Base-by-base conservation (phyloP, 2,797 vertebrate genomes). In the Darevskia nairensis region DNA sequence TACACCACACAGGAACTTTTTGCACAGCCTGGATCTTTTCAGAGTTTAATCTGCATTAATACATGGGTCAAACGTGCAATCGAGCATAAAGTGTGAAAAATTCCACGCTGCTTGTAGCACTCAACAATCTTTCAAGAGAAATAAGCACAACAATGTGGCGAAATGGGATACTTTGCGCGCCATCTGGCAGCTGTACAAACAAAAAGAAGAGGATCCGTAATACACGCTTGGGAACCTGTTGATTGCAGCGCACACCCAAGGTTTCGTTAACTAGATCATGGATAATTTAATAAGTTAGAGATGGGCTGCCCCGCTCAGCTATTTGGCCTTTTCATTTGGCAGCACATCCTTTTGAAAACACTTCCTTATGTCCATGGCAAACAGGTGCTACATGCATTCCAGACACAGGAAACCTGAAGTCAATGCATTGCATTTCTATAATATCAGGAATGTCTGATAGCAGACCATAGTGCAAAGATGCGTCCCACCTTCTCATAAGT, bases 171-270 rank as follows among this genome's bases (percentile, higher is more conserved):
- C 91, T 91, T 79, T 90, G 84, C 82, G 92, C 90, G 93, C 92
- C 90, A 95, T 92, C 96, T 96, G 93, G 93, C 96, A 97, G 96
- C 97, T 97, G 96, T 96, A 90, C 94, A 97, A 97, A 96, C 95
- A 97, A 89, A 90, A 93, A 95, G 94, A 91, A 94, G 89, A 90
- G 96, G 95, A 95, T 90, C 90, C 82, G 90, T 89, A 92, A 91
- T 91, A 91, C 89, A 94, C 72, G 1, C 95, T 96, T 94, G 93
- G 91, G 92, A 94, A 95, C 27, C 92, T 96, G 96, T 91, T 96
- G 94, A 96, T 96, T 96, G 91, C 46, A 89, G 15, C 72, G 80
- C 55, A 2, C 93, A 93, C 93, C 95, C 95, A 94, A 92, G 89
- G 90, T 91, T 96, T 93, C 85, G 89, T 89, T 93, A 83, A 87